Percentiles rank a stretch among this genome's conserved stretches.
Conservation (phyloP, 1,140 invertebrate genomes). For the Zaprionus kolodkinae region DNA sequence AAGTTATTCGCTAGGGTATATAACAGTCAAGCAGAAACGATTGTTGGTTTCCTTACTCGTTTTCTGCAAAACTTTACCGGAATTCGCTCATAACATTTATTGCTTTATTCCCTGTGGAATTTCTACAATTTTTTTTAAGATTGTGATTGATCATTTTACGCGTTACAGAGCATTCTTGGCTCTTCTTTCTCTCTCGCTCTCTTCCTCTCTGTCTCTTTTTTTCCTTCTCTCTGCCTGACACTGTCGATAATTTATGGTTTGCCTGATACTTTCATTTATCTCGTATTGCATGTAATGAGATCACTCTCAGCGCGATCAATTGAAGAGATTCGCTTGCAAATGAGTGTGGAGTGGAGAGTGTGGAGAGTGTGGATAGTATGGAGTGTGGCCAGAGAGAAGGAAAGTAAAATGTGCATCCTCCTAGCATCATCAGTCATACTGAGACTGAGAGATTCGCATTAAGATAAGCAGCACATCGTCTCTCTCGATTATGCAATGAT, state of each 20-base stretch:
- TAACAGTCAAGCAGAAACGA: not conserved
- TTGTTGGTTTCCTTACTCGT: not conserved
- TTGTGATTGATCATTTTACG: not conserved
- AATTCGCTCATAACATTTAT: not conserved
- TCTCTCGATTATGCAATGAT: slow-evolving; percentile 50
- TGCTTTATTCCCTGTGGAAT: not conserved
- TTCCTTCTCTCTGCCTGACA: not conserved
- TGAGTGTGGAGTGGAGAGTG: not conserved
- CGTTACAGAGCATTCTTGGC: not conserved
- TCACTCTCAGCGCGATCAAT: slow-evolving; percentile 24
- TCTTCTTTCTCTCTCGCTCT: not conserved
- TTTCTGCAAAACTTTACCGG: not conserved
- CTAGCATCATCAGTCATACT: slow-evolving; percentile 49
- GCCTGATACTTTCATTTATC: slow-evolving; percentile 45
- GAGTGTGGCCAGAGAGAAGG: slow-evolving; percentile 13
- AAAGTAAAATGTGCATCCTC: slow-evolving; percentile 36
- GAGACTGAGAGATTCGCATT: slow-evolving; percentile 42
- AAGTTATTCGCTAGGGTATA: not conserved
- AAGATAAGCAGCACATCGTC: slow-evolving; percentile 38
- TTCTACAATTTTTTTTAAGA: not conserved
- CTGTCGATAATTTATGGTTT: slow-evolving; percentile 7
- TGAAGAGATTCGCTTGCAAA: slow-evolving; percentile 27
- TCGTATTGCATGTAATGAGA: slow-evolving; percentile 22
- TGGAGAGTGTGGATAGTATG: not conserved
- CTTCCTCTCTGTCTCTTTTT: not conserved